These are phyloP conservation scores for Tetragnatha versicolor DNA, from an alignment of 1,140 invertebrate species.

Conservation along the genomic window DNA sequence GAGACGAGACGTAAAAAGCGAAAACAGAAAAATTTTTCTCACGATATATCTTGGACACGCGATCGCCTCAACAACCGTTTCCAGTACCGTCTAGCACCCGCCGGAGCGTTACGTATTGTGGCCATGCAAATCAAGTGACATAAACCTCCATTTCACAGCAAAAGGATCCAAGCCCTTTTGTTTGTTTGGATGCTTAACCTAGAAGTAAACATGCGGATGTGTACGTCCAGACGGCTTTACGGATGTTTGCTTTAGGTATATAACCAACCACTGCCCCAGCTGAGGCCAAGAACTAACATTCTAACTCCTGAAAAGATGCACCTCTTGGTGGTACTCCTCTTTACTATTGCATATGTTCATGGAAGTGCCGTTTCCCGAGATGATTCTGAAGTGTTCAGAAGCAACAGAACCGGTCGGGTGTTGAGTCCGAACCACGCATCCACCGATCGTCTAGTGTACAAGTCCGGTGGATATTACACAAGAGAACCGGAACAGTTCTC, in stretches of 20 bases:
- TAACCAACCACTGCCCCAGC: too few relatives aligned
- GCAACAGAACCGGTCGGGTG: constrained; percentile 7
- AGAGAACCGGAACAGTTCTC: background rate
- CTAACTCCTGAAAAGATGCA: background rate
- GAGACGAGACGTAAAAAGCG: constrained; percentile 19
- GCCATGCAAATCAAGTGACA: constrained; percentile 22
- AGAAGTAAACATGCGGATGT: background rate
- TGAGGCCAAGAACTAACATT: background rate
- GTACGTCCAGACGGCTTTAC: background rate
- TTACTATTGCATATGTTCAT: background rate
- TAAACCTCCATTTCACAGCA: background rate
- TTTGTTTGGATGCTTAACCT: background rate
- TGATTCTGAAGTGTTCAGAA: background rate
- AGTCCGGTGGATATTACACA: constrained; percentile 17
- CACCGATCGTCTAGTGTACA: background rate
- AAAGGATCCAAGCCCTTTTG: constrained; percentile 2
- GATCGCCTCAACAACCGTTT: background rate
- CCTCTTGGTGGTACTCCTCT: background rate
- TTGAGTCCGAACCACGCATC: background rate
- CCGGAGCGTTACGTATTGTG: background rate
- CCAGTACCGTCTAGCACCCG: background rate
- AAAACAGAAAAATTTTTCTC: constrained; percentile 43
- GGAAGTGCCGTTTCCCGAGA: background rate
- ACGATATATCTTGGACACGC: constrained; percentile 19
- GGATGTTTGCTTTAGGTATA: constrained; percentile 19